Percentiles rank a stretch among this genome's conserved stretches.
These are phyloP conservation scores for Callyntrura guangdongensis DNA, from an alignment of 2,888 invertebrate genomes.

Conservation along the genomic window DNA sequence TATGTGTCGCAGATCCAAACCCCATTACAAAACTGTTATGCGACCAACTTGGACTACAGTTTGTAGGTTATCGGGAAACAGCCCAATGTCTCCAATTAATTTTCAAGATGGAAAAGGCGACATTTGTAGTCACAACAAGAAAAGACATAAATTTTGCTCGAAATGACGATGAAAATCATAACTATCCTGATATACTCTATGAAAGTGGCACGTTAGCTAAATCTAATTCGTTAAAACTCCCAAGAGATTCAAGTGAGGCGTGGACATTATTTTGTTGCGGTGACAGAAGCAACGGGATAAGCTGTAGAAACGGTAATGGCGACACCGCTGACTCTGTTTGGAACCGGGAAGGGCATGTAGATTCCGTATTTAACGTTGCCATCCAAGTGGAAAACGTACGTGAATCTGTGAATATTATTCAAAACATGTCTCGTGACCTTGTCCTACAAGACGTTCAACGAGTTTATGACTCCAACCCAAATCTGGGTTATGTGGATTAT, in stretches of 20 bases:
- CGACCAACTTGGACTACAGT: constrained; percentile 85
- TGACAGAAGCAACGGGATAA: background rate
- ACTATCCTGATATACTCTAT: constrained; percentile 70
- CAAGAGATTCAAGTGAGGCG: constrained; percentile 75
- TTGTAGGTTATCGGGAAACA: constrained; percentile 81
- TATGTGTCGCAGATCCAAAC: constrained; percentile 85
- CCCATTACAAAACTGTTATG: constrained; percentile 84
- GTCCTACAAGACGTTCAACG: constrained; percentile 85
- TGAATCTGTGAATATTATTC: constrained; percentile 57
- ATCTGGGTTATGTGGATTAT: constrained; percentile 85
- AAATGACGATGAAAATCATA: constrained; percentile 53
- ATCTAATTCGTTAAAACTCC: constrained; percentile 18
- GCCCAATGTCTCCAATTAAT: constrained; percentile 85
- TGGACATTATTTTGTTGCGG: constrained; percentile 84
- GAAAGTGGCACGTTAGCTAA: constrained; percentile 56
- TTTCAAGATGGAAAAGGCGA: constrained; percentile 85
- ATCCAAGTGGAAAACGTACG: constrained; percentile 85
- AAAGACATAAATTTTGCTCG: constrained; percentile 51
- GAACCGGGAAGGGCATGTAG: constrained; percentile 79
- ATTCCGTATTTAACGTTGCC: constrained; percentile 86
- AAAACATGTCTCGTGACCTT: constrained; percentile 84
- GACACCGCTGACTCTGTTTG: background rate
- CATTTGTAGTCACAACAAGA: constrained; percentile 85
- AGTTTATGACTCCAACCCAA: constrained; percentile 84
- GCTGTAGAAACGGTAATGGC: background rate